Conservation (phyloP, 1,140 invertebrate genomes). For the Meloidogyne exigua region DNA sequence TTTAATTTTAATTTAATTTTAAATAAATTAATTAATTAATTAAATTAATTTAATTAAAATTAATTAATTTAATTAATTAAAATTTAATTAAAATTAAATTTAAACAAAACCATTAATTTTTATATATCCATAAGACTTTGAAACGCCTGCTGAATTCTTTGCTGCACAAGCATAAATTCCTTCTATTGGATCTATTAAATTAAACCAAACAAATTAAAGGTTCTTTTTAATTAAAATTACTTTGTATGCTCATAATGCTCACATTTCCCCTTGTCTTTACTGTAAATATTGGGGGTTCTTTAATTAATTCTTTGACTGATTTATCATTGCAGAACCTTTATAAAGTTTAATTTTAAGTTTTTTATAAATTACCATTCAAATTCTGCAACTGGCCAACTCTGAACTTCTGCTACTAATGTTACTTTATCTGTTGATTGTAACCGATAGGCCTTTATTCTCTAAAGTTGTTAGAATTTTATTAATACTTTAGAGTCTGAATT, state of each 20-base stretch:
- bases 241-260: slow-evolving; percentile 18
- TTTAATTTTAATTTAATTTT: no score
- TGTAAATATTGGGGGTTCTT: neutral
- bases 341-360: slow-evolving; percentile 24
- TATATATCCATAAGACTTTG: slow-evolving; percentile 60
- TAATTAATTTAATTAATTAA: no score
- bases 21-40: no score
- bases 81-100: no score
- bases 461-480: no score
- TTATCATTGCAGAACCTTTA: slow-evolving; percentile 58
- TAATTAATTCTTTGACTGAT: slow-evolving; percentile 33
- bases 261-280: slow-evolving; percentile 22
- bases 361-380: slow-evolving; percentile 13
- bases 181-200: slow-evolving; percentile 12
- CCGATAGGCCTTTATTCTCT: slow-evolving; percentile 61
- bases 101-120: slow-evolving; percentile 55
- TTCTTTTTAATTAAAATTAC: no score
- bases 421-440: slow-evolving; percentile 52
- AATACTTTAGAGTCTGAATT: neutral
- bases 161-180: slow-evolving; percentile 8
- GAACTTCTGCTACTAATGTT: slow-evolving; percentile 61
- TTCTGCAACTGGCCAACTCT: slow-evolving; percentile 38
- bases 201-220: neutral
- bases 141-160: slow-evolving; percentile 49
- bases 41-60: no score